A percentile compares a stretch with the other conserved stretches of the same genome.
These are phyloP conservation scores for Agapornis roseicollis DNA, from an alignment of 2,113 vertebrate species.

Conservation along the genomic window DNA sequence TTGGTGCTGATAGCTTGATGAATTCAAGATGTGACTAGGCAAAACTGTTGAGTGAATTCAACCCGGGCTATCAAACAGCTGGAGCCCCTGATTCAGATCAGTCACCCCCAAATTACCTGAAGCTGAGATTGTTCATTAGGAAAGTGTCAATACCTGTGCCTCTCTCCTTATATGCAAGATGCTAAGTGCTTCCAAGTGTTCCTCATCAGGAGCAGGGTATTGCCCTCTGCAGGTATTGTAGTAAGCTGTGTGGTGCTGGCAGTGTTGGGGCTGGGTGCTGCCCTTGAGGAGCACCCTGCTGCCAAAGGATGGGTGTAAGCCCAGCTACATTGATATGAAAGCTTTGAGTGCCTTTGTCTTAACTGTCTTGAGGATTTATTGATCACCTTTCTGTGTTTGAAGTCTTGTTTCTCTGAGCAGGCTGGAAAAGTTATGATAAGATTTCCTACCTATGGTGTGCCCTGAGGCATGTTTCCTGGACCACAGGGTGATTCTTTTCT, in stretches of 20 bases:
- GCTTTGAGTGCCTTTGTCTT: background rate
- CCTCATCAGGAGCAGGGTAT: fast-evolving
- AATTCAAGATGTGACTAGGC: too few relatives aligned
- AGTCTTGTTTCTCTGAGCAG: background rate
- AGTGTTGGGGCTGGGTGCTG: background rate
- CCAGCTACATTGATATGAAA: background rate
- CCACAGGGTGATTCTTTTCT: background rate
- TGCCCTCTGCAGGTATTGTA: fast-evolving
- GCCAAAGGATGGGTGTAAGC: background rate
- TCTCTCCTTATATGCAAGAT: fast-evolving
- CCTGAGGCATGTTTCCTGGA: background rate
- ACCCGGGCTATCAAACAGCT: too few relatives aligned
- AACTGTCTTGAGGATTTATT: background rate
- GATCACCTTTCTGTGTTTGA: background rate
- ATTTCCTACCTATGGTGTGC: background rate
- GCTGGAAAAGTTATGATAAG: background rate
- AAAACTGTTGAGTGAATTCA: too few relatives aligned
- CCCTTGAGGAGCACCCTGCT: background rate
- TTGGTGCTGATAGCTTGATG: too few relatives aligned
- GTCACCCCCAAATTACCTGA: too few relatives aligned
- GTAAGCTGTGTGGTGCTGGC: fast-evolving
- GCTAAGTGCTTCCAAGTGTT: too few relatives aligned
- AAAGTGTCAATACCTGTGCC: too few relatives aligned
- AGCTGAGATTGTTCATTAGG: too few relatives aligned
- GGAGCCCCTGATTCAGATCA: too few relatives aligned